Base-by-base conservation (phyloP, 2,113 vertebrate genomes). In the Benitochromis conjunctus region DNA sequence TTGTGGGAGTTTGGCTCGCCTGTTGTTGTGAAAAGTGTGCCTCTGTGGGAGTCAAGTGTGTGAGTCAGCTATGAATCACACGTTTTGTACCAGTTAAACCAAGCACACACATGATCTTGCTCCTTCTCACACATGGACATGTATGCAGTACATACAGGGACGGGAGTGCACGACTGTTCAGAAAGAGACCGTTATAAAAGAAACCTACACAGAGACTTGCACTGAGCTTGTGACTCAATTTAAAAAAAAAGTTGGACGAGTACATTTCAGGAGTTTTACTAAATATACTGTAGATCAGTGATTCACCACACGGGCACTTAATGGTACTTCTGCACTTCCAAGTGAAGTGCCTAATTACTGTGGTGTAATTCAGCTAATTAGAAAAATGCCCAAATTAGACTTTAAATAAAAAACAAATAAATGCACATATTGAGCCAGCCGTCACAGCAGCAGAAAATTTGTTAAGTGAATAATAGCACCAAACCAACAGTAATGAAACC, bases 31-130 rank as follows among this genome's bases (percentile, higher is more conserved):
- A 93, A 94, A 92, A 94, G 94, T 95, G 94, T 94, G 91, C 89
- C 82, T 91, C 89, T 86, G 94, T 95, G 84, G 95, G 95, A 92
- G 94, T 94, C 43, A 80, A 94, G 94, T 88, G 88, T 85, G 91
- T 95, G 95, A 95, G 90, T 95, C 95, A 95, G 92, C 83, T 46
- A 79, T 95, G 94, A 94, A 94, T 95, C 95, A 95, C 82, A 38
- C 76, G 43, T 88, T 91, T 82, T 90, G 43, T 41, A 90, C 41
- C 79, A 64, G 83, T 88, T 76, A 79, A 81, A 86, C 81, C 90
- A 86, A 62, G 58, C 53, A 43, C 84, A 82, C 86, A 80, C 86
- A 88, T 78, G 74, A 88, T 90, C 58, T 29, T 69, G 69, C 18
- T 62, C 31, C 31, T 57, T 46, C 38, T 24, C 51, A 78, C 80